Base-by-base conservation (phyloP, 92 coral and sea anemone genomes). In the Ricordea florida region DNA sequence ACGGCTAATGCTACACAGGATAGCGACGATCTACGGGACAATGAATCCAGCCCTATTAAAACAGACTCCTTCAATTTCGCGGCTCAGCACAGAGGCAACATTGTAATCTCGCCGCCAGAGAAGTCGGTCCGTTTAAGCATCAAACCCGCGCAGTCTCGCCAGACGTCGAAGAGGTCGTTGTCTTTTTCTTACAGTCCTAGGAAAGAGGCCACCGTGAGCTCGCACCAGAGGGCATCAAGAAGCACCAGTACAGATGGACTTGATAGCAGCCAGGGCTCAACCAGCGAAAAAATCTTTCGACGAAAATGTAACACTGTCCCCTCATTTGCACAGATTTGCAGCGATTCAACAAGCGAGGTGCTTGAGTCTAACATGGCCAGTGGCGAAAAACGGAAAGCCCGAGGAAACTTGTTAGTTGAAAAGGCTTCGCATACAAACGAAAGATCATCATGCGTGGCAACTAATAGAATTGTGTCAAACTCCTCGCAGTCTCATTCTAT, bases 31-130 rank as follows among this genome's bases (percentile, higher is more conserved):
- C 29, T 36, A 16, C 22, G 28, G 45, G 38, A 28, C 8, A 16
- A 27, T 1, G 40, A 9, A 10, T 1, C 51, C 1, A 15, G 34
- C 7, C 25, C 6, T 16, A n/a, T 53, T 9, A 11, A 16, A 26
- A 62, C 35, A 18, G 43, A 62, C 6, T 69, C 52, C 5, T 69
- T 69, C 11, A 52, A 69, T 38, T 16, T 69, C 10, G 40, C 26
- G 26, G 25, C 52, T 4, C 51, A 25, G 41, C 51, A 69, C 38
- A 49, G 22, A 16, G 49, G 51, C 9, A 69, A 69, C 50, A 38
- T 69, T 17, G 64, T 69, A 1, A 64, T 69, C 45, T 69, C 76
- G 1, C 26, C 64, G 22, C 31, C 65, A 26, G 64, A 55, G 21
- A 51, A 51, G 10, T 50, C 42, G 5, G 7, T 7, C n/a, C 40